phyloP scores from a whole-genome alignment of 30 jellyfish, hydroid and myxozoan genomes.

The Clytia hemisphaerica region DNA sequence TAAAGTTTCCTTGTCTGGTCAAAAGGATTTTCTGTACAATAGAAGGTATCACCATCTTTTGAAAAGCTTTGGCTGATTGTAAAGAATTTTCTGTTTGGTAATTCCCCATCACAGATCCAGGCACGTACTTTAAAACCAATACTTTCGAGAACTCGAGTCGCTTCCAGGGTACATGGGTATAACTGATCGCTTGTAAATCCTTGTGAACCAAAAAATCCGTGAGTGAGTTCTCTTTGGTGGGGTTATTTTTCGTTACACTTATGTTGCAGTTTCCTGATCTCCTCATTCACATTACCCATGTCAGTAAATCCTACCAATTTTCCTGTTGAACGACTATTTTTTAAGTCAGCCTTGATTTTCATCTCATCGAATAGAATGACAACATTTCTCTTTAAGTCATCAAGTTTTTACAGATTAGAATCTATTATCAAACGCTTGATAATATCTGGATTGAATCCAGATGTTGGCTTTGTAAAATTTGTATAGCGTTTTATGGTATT shows the following conservation, averaged over 20 bases:
- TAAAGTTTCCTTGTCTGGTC: background rate
- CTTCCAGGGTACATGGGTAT: conserved; percentile 8
- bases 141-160: background rate
- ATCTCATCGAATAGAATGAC: too few species aligned
- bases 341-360: too few species aligned
- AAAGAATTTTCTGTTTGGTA: conserved; percentile 1
- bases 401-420: too few species aligned
- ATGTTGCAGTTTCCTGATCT: too few species aligned
- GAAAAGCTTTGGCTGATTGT: background rate
- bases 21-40: background rate
- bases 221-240: background rate
- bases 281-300: too few species aligned
- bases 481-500: background rate
- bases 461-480: too few species aligned
- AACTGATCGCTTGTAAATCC: conserved; percentile 1
- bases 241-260: too few species aligned
- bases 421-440: too few species aligned
- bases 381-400: too few species aligned
- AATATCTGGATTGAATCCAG: too few species aligned
- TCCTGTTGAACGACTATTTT: too few species aligned
- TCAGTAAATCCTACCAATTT: too few species aligned
- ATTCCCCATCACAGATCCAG: background rate
- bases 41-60: conserved; percentile 9
- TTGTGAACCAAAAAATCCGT: background rate
- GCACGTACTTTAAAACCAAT: conserved; percentile 13